Evolutionary conservation across 2,797 vertebrate genomes (phyloP).

Genomic region (Poeciliopsis paucimaculata): DNA sequence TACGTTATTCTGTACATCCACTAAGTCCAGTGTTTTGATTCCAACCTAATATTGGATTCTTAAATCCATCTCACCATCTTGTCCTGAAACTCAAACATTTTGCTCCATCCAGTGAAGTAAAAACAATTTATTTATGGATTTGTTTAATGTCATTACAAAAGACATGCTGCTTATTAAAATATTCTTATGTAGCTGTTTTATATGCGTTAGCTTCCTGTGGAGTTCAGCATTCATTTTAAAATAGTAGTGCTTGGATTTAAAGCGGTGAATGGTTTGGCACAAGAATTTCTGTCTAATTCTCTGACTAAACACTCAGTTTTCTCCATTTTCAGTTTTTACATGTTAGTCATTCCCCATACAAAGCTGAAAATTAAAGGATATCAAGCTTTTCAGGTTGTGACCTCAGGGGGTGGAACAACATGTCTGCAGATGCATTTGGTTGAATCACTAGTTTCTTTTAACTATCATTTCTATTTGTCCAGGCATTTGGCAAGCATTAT

Average conservation of each 20-base stretch:
- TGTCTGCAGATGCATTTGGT: neutral
- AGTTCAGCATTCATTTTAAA: neutral
- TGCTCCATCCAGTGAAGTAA: neutral
- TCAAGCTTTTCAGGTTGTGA: neutral
- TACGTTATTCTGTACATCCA: neutral
- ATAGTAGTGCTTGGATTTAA: neutral
- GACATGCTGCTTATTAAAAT: neutral
- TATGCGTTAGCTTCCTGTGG: neutral
- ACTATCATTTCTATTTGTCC: neutral
- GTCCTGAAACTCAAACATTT: neutral
- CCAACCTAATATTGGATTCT: neutral
- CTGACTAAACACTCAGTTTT: neutral
- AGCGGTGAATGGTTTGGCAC: neutral
- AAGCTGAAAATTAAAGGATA: neutral
- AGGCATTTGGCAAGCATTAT: neutral
- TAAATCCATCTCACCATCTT: neutral
- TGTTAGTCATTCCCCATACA: neutral
- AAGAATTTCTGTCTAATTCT: neutral
- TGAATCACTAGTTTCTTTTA: constrained; percentile 2
- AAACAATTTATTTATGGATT: neutral
- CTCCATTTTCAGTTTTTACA: neutral
- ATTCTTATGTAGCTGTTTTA: neutral
- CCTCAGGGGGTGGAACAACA: neutral
- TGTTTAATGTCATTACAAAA: neutral
- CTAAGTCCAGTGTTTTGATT: neutral